These are phyloP conservation scores for Furnarius figulus DNA, from an alignment of 2,113 vertebrate genomes.

Conservation along the genomic window DNA sequence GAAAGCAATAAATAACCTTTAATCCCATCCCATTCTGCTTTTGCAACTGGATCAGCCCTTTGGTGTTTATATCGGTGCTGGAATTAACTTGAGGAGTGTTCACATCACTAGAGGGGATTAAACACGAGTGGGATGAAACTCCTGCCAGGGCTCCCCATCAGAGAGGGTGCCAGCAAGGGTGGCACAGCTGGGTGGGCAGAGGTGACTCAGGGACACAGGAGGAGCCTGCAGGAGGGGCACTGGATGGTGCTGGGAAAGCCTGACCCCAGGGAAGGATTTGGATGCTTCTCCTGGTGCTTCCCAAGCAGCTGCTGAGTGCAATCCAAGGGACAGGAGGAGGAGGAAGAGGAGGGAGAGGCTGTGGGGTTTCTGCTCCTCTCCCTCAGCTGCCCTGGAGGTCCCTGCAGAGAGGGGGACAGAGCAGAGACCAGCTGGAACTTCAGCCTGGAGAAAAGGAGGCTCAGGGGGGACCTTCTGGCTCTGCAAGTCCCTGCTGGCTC, in stretches of 20 bases:
- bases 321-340: background rate
- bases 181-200: background rate
- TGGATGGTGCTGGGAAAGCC: background rate
- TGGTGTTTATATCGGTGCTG: background rate
- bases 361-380: background rate
- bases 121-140: conserved; percentile 1
- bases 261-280: background rate
- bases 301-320: background rate
- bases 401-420: no score
- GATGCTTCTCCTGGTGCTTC: background rate
- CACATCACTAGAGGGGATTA: background rate
- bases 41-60: background rate
- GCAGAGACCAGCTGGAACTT: no score
- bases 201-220: background rate
- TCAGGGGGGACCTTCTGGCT: no score
- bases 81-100: conserved; percentile 2
- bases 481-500: no score
- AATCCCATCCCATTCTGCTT: background rate
- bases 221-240: background rate
- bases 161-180: background rate
- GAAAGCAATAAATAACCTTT: background rate
- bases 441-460: background rate
- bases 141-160: background rate
- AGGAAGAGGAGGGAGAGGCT: no score
- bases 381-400: background rate